Evolutionary conservation across 2,797 vertebrate species (phyloP), one percentile per base, ranked within the genome.

Genomic region (Molossus alvarezi): DNA sequence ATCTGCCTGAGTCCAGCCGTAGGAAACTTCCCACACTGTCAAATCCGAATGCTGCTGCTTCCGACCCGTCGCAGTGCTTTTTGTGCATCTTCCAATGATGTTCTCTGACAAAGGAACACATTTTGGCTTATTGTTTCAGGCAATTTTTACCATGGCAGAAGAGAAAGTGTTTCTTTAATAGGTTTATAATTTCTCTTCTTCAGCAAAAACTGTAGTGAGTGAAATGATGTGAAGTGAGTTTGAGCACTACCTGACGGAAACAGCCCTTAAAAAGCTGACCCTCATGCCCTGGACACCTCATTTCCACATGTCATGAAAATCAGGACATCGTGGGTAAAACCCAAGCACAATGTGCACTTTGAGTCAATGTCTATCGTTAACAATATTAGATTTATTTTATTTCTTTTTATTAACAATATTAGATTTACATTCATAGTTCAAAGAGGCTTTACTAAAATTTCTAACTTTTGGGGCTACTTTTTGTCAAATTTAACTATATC

Each of bases 221-320:
- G 60, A 95, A 97, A 95, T 76, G 55, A 58, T 75, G 20, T 58
- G 57, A 76, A 89, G 51, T 87, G 45, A 90, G 72, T 90, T 29
- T 94, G 84, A 94, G 21, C 20, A 57, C 17, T 82, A 20, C 9
- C 67, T 48, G 48, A 84, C 12, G 64, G 88, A 76, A 84, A 75
- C 12, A 89, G 72, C 21, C 29, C 51, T 62, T 67, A 25, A 80
- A 85, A 71, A 72, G 14, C 37, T 53, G 23, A 55, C 60, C 60
- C 76, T 75, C 27, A 1, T 64, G 45, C 27, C 90, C 48, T 55
- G 41, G 27, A 65, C 29, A 20, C 21, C 86, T 86, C 14, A 3
- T 69, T 92, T 92, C 67, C 90, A 83, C 90, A 86, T 79, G 85
- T 62, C 86, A 90, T 17, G 25, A 82, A 90, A 80, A 80, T n/a